phyloP scores from a whole-genome alignment of 2,888 invertebrate genomes.

The Lasius fuliginosus region DNA sequence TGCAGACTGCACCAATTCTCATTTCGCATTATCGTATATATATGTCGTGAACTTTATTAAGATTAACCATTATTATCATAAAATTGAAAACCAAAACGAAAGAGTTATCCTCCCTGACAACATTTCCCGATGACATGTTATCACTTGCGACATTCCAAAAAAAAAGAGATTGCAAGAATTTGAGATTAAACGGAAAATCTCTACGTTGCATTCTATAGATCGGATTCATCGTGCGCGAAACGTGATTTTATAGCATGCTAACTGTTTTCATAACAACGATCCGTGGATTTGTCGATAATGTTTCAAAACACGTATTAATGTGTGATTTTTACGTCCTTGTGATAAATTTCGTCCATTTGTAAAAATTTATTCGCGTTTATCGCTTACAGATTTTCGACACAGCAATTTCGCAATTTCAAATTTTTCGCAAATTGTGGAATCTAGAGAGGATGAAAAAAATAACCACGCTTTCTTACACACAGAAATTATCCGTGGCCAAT shows the following conservation, averaged over 20 bases:
- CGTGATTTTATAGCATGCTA: constrained; percentile 10
- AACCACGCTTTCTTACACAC: background rate
- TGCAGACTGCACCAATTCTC: constrained; percentile 46
- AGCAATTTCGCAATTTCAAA: background rate
- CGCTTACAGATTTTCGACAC: background rate
- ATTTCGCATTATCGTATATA: background rate
- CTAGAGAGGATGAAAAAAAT: background rate
- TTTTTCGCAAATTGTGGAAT: background rate
- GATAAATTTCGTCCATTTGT: background rate
- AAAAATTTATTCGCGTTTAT: background rate
- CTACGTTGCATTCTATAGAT: background rate
- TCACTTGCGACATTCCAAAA: background rate
- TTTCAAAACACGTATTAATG: constrained; percentile 1
- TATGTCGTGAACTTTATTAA: constrained; percentile 23
- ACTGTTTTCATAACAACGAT: constrained; percentile 13
- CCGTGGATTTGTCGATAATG: constrained; percentile 9
- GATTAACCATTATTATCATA: constrained; percentile 9
- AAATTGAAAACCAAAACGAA: background rate
- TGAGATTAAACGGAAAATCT: constrained; percentile 6
- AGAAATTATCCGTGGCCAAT: constrained; percentile 74
- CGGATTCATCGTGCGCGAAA: background rate
- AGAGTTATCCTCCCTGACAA: background rate
- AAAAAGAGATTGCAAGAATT: constrained; percentile 10
- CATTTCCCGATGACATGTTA: constrained; percentile 20
- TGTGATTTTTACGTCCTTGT: background rate